phyloP scores from a whole-genome alignment of 2,113 vertebrate species.

The Varanus komodoensis region DNA sequence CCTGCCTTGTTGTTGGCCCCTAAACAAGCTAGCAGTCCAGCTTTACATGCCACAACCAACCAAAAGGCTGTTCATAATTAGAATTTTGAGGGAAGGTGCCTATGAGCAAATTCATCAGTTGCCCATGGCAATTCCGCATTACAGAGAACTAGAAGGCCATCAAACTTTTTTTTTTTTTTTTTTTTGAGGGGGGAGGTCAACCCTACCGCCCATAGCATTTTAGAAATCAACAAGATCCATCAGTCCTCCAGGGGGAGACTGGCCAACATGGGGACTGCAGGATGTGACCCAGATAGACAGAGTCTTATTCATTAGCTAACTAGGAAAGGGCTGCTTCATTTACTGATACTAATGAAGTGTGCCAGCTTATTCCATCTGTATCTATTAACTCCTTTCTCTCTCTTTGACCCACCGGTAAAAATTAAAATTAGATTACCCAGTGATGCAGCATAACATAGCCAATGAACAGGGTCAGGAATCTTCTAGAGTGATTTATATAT shows the following conservation, averaged over 20 bases:
- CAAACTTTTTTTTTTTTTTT: too few species aligned
- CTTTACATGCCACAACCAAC: not conserved
- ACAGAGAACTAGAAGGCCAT: not conserved
- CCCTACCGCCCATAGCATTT: not conserved
- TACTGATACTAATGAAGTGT: not conserved
- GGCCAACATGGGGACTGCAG: fast-evolving
- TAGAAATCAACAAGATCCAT: not conserved
- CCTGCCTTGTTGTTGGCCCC: too few species aligned
- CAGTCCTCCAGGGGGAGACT: not conserved
- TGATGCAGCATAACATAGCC: not conserved
- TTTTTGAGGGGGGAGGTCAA: not conserved
- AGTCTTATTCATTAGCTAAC: not conserved
- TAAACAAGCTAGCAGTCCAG: too few species aligned
- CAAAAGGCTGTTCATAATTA: not conserved
- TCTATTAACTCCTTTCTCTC: not conserved
- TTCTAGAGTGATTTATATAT: conserved; percentile 21
- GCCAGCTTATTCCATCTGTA: not conserved
- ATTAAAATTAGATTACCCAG: not conserved
- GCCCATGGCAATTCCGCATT: not conserved
- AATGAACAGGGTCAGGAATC: not conserved
- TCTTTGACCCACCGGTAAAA: not conserved
- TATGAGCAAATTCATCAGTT: not conserved
- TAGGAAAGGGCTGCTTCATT: not conserved
- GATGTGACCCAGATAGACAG: not conserved
- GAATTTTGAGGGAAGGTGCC: not conserved